A percentile compares a stretch with the other conserved stretches of the same genome.
phyloP scores from a whole-genome alignment of 2,113 vertebrate species.

The Miniopterus natalensis region DNA sequence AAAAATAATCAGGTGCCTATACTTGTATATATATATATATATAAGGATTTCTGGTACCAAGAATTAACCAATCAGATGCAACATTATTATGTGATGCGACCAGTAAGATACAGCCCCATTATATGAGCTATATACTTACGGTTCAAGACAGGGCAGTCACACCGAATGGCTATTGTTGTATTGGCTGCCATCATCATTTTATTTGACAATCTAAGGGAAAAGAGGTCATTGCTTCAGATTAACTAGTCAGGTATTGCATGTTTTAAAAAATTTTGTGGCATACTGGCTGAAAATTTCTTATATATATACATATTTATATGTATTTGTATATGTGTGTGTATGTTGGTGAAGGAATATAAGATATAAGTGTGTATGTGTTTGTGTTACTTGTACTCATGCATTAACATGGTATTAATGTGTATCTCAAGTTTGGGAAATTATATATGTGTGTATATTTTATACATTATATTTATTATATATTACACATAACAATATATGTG shows the following conservation, averaged over 20 bases:
- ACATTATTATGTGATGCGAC: not conserved
- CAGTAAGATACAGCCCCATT: not conserved
- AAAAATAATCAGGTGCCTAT: not conserved
- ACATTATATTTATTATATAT: not conserved
- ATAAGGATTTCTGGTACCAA: not conserved
- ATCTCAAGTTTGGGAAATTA: not conserved
- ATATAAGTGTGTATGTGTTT: not conserved
- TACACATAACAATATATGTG: not conserved
- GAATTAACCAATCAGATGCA: not conserved
- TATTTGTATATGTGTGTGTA: not conserved
- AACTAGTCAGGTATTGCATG: not conserved
- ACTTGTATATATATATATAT: not conserved
- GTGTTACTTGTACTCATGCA: not conserved
- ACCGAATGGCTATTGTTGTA: not conserved
- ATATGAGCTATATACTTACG: not conserved
- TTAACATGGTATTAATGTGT: not conserved
- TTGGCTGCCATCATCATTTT: not conserved
- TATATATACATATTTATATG: not conserved
- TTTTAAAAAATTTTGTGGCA: not conserved
- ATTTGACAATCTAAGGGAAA: not conserved
- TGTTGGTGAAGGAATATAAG: no score
- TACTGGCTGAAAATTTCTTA: not conserved
- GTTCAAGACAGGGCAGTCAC: not conserved
- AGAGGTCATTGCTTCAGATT: not conserved
- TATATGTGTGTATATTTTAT: not conserved